Conservation (phyloP, 2,113 vertebrate species). For the Galemys pyrenaicus region DNA sequence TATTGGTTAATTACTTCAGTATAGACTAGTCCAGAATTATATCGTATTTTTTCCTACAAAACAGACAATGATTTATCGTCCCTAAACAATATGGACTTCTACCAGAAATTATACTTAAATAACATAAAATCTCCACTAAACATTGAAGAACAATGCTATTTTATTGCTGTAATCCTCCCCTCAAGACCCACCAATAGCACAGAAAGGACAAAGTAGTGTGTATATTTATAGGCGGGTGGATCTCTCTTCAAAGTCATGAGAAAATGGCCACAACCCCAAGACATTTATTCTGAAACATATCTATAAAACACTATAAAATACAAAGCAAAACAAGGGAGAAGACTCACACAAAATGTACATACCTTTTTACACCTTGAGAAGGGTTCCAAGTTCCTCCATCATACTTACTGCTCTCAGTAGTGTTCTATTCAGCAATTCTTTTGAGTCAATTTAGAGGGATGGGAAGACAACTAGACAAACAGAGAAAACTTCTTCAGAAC, state of each 20-base stretch:
- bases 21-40: background rate
- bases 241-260: background rate
- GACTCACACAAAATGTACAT: background rate
- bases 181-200: background rate
- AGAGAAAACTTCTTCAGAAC: background rate
- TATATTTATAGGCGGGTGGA: background rate
- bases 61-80: background rate
- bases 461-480: background rate
- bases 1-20: background rate
- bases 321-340: background rate
- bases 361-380: background rate
- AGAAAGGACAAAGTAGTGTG: background rate
- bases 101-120: background rate
- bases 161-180: background rate
- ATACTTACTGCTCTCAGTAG: background rate
- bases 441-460: conserved; percentile 28
- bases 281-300: background rate
- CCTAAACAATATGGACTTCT: background rate
- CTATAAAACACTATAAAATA: background rate
- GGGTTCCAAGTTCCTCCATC: background rate
- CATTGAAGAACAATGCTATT: background rate
- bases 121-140: background rate
- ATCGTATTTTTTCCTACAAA: conserved; percentile 10
- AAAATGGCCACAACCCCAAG: background rate
- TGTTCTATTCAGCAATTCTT: background rate